Base-by-base conservation (phyloP, 2,113 vertebrate genomes). In the Tachysurus fulvidraco region DNA sequence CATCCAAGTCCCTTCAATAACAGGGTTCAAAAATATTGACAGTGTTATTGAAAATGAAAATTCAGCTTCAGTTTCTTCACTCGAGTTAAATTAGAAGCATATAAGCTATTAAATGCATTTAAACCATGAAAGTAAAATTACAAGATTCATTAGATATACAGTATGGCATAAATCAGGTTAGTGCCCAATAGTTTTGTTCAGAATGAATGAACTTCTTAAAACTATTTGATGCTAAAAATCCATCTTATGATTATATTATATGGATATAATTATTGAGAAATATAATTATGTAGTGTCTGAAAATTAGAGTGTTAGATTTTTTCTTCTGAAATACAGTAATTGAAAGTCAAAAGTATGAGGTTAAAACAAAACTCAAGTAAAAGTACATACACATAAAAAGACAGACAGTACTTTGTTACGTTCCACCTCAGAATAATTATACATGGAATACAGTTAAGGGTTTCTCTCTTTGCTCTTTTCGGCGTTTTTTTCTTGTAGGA, bases 291-390 rank as follows among this genome's bases (percentile, higher is more conserved):
- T 36, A 25, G 41, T 74, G 36, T 46, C 46, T 74, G 71, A 74
- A 46, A 17, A 13, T 8, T 46, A 46, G 71, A 46, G 71, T 23
- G 11, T 13, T 21, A 19, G 41, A 76, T 13, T 2, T 50, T 6
- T 46, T 50, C 73, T 50, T 54, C n/a, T 7, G 74, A 30, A 52
- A 52, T 52, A 6, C 16, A 28, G 5, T 77, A 7, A 77, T 76
- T 76, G n/a, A 50, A 50, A 50, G 21, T n/a, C 73, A 77, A 77
- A 52, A n/a, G 74, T 77, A 77, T 77, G n/a, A 46, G 21, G 41
- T 46, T 10, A 25, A 50, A 25, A 74, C 5, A 44, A 44, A 73
- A 23, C 36, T 21, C 9, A 6, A 50, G 73, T 25, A 74, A 4
- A 46, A 76, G 10, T 74, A 74, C 41, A 25, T 52, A 77, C 28